Evolutionary conservation across 2,797 vertebrate species (phyloP).

Genomic region (Oreochromis grahami): DNA sequence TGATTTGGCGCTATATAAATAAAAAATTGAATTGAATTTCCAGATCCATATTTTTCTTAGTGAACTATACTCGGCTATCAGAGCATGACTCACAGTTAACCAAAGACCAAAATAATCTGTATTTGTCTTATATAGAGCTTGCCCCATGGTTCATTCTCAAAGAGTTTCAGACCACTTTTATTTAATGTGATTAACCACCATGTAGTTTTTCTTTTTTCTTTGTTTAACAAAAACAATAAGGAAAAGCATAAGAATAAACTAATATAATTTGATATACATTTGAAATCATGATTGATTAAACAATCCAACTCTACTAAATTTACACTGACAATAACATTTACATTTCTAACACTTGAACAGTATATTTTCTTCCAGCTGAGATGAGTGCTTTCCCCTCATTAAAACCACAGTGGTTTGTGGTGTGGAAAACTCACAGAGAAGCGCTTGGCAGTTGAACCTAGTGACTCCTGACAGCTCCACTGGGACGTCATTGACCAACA

Average conservation of each 20-base stretch:
- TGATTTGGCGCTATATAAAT: too few relatives aligned
- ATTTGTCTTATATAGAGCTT: background rate
- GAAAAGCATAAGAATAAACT: background rate
- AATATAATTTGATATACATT: background rate
- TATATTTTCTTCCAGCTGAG: background rate
- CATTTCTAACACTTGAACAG: background rate
- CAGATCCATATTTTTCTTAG: background rate
- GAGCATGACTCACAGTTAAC: background rate
- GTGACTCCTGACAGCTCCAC: conserved; percentile 85
- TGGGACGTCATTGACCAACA: conserved; percentile 87
- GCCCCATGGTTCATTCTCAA: background rate
- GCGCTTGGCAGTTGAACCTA: conserved; percentile 84
- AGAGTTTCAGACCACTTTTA: background rate
- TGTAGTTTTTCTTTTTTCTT: background rate
- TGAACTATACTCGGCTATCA: background rate
- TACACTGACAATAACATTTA: background rate
- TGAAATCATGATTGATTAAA: background rate
- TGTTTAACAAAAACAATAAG: background rate
- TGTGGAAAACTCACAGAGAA: conserved; percentile 80
- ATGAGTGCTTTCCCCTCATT: background rate
- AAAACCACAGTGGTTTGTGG: background rate
- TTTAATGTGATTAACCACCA: background rate
- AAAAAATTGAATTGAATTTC: too few relatives aligned
- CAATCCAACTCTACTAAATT: background rate
- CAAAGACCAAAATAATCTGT: background rate